Conservation (phyloP, 2,113 vertebrate genomes). For the Colistium nudipinnis region DNA sequence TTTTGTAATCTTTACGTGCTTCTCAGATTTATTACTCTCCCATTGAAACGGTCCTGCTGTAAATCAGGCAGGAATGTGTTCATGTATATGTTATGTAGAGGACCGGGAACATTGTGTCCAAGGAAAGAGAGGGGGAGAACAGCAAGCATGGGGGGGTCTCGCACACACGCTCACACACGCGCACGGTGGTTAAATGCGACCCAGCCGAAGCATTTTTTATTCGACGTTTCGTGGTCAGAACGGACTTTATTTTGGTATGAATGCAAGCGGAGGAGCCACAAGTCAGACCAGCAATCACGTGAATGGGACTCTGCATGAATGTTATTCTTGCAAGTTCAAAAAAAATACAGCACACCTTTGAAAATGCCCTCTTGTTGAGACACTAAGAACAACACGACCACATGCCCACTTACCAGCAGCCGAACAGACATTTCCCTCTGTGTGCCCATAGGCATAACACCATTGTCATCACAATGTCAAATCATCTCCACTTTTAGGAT, state of each 20-base stretch:
- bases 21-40: slow-evolving; percentile 35
- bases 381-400: neutral
- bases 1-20: slow-evolving; percentile 19
- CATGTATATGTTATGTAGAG: slow-evolving; percentile 38
- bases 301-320: neutral
- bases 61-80: slow-evolving; percentile 53
- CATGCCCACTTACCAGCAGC: neutral
- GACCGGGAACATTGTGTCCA: slow-evolving; percentile 52
- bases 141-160: slow-evolving; percentile 9
- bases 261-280: slow-evolving; percentile 17
- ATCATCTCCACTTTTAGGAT: neutral
- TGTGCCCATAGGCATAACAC: no score
- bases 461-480: neutral
- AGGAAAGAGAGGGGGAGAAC: neutral
- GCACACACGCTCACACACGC: slow-evolving; percentile 26
- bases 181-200: neutral
- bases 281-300: slow-evolving; percentile 1
- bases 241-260: slow-evolving; percentile 21
- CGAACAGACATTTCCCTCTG: neutral
- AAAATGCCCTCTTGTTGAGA: neutral
- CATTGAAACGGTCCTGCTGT: slow-evolving; percentile 28
- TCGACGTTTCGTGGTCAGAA: slow-evolving; percentile 1
- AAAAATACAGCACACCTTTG: neutral
- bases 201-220: slow-evolving; percentile 33
- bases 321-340: no score